Evolutionary conservation across 1,140 invertebrate genomes (phyloP).

Genomic region (Frieseomelitta varia): DNA sequence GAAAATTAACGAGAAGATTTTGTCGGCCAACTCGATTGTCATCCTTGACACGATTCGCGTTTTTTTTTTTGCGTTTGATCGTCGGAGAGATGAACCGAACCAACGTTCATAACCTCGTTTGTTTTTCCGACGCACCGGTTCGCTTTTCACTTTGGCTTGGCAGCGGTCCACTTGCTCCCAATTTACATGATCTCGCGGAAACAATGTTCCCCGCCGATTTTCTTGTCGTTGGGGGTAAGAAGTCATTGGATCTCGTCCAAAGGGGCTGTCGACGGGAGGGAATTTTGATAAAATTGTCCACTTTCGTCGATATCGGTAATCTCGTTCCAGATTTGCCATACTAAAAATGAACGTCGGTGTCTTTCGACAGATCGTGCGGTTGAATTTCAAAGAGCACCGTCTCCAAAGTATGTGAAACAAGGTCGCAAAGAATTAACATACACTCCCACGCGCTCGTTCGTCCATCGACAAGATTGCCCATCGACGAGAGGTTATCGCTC

Average conservation of each 20-base stretch:
- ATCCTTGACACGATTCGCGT: neutral
- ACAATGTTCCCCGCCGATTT: conserved; percentile 56
- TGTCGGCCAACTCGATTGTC: neutral
- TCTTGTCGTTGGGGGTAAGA: conserved; percentile 42
- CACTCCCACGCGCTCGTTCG: neutral
- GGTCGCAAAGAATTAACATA: neutral
- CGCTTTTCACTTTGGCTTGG: conserved; percentile 60
- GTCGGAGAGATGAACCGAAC: neutral
- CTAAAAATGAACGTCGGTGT: neutral
- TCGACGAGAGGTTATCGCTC: neutral
- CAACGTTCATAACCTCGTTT: conserved; percentile 1
- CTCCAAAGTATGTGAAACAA: neutral
- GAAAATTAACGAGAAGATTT: neutral
- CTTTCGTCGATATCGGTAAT: neutral
- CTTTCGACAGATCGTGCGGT: neutral
- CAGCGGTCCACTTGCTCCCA: conserved; percentile 49
- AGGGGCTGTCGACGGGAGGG: too few relatives aligned
- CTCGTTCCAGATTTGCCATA: neutral
- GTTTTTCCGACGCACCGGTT: conserved; percentile 47
- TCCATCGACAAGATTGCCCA: neutral
- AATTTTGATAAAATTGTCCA: neutral
- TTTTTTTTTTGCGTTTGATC: neutral
- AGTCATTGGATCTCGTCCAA: conserved; percentile 33
- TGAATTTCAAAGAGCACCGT: neutral
- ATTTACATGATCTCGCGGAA: conserved; percentile 63